Evolutionary conservation across 1,140 invertebrate genomes (phyloP).

Genomic region (Rhyacophila brunnea): DNA sequence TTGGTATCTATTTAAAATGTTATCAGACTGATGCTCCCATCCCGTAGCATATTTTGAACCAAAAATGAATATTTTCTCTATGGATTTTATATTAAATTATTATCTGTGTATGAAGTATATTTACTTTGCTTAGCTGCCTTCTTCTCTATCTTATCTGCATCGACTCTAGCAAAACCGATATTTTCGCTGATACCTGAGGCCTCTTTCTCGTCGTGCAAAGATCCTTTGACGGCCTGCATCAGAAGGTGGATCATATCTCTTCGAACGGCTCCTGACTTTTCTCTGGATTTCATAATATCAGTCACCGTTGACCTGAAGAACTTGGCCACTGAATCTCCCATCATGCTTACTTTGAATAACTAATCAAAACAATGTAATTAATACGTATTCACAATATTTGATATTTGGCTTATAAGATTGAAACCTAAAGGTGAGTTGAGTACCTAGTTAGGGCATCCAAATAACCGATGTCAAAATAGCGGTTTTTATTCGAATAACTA

Average conservation of each 20-base stretch:
- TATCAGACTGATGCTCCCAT: no score
- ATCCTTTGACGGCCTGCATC: constrained; percentile 15
- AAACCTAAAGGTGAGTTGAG: no score
- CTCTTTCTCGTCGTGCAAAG: constrained; percentile 17
- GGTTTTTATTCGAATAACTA: no score
- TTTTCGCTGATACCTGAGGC: no score
- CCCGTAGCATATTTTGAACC: no score
- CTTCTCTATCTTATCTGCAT: not conserved
- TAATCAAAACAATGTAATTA: no score
- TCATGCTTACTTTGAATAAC: not conserved
- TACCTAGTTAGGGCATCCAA: no score
- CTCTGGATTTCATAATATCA: constrained; percentile 6
- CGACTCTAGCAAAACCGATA: not conserved
- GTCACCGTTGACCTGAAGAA: constrained; percentile 5
- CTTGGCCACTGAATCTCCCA: not conserved
- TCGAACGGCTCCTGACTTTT: not conserved
- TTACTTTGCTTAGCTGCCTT: not conserved
- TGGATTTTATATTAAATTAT: not conserved
- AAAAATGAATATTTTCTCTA: no score
- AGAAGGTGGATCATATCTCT: constrained; percentile 20
- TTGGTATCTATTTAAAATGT: no score
- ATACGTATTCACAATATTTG: no score
- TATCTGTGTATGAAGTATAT: not conserved
- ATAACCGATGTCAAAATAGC: no score
- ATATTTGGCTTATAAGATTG: no score